Evolutionary conservation across 2,797 vertebrate genomes (phyloP).

Genomic region (Cirrhinus molitorella): DNA sequence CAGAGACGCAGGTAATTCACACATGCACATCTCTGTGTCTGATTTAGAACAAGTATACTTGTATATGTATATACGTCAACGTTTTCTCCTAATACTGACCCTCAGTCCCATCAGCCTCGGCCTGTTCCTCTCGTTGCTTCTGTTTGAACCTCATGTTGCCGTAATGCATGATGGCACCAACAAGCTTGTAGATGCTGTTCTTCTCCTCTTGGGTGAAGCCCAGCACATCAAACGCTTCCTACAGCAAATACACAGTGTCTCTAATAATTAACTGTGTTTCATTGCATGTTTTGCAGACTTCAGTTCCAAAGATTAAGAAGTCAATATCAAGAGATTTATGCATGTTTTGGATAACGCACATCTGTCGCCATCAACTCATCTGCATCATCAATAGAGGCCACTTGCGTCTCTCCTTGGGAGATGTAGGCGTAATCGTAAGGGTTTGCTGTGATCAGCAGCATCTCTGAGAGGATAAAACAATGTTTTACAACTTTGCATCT

Average conservation of each 20-base stretch:
- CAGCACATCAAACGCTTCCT: neutral
- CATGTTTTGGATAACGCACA: slow-evolving; percentile 67
- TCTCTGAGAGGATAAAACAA: slow-evolving; percentile 74
- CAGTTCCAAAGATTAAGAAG: neutral
- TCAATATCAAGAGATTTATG: neutral
- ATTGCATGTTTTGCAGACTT: neutral
- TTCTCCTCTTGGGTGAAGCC: slow-evolving; percentile 12
- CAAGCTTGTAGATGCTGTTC: slow-evolving; percentile 10
- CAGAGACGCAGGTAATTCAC: neutral
- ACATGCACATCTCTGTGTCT: too few species aligned
- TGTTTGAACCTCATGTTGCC: slow-evolving; percentile 21
- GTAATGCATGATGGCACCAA: neutral
- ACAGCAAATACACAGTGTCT: neutral
- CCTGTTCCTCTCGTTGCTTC: slow-evolving; percentile 26
- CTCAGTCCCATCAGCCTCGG: slow-evolving; percentile 8
- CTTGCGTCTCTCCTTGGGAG: slow-evolving; percentile 88
- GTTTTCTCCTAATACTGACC: neutral
- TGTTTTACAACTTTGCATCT: neutral
- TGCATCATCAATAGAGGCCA: slow-evolving; percentile 83
- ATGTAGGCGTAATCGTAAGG: slow-evolving; percentile 87
- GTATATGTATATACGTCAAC: neutral
- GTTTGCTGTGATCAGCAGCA: slow-evolving; percentile 87
- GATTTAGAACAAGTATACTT: too few species aligned
- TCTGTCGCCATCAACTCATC: slow-evolving; percentile 88
- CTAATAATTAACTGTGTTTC: neutral